Conservation (phyloP, 2,113 vertebrate species). For the Poecilia latipinna region DNA sequence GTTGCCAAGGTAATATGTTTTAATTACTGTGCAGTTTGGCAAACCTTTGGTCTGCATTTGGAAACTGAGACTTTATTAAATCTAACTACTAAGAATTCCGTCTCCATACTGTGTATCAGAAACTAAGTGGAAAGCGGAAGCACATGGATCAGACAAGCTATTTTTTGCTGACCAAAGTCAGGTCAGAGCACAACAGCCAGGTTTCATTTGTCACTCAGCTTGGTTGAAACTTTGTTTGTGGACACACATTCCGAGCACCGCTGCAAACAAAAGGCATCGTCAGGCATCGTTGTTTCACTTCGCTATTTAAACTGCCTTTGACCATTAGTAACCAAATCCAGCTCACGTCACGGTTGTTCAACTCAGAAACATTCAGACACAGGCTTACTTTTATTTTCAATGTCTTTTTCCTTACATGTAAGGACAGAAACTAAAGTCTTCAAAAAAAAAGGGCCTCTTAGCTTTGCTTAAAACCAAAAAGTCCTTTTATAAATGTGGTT, state of each 20-base stretch:
- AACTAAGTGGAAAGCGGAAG: conserved; percentile 12
- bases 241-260: not conserved
- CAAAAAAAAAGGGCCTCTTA: not conserved
- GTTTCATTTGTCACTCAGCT: not conserved
- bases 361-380: not conserved
- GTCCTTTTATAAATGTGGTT: not conserved
- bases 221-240: not conserved
- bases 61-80: not conserved
- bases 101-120: not conserved
- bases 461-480: not conserved
- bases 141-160: conserved; percentile 7
- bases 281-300: conserved; percentile 33
- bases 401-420: not conserved
- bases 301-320: not conserved
- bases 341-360: not conserved
- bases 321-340: not conserved
- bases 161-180: conserved; percentile 8
- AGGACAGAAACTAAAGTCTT: not conserved
- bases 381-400: not conserved
- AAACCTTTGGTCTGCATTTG: not conserved
- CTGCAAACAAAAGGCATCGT: not conserved
- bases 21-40: too few relatives aligned
- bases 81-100: not conserved
- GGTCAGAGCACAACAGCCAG: not conserved
- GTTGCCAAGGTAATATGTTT: too few relatives aligned